Evolutionary conservation across 2,797 vertebrate species (phyloP).

Genomic region (Aplochiton taeniatus): DNA sequence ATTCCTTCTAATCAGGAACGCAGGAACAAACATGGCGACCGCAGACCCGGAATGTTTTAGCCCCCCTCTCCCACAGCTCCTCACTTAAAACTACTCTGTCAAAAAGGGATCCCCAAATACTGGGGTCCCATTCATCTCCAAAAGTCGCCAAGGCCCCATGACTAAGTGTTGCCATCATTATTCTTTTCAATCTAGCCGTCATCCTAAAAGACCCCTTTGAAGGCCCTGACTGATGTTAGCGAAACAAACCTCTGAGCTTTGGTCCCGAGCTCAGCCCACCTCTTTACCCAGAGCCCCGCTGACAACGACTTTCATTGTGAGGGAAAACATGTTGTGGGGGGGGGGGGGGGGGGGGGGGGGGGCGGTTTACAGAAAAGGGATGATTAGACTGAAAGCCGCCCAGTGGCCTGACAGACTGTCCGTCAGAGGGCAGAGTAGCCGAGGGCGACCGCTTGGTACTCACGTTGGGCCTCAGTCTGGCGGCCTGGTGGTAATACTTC

Average conservation of each 20-base stretch:
- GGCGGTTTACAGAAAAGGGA: slow-evolving; percentile 3
- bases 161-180: slow-evolving; percentile 64
- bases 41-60: slow-evolving; percentile 46
- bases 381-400: slow-evolving; percentile 37
- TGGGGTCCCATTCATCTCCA: slow-evolving; percentile 50
- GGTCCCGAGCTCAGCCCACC: slow-evolving; percentile 31
- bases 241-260: slow-evolving; percentile 61
- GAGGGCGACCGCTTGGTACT: slow-evolving; percentile 70
- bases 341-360: slow-evolving; percentile 19
- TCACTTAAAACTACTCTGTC: slow-evolving; percentile 37
- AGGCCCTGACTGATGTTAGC: slow-evolving; percentile 65
- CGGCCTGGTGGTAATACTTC: slow-evolving; percentile 93
- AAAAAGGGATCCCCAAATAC: slow-evolving; percentile 29
- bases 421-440: slow-evolving; percentile 47
- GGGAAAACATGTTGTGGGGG: slow-evolving; percentile 27
- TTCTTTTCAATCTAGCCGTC: slow-evolving; percentile 50
- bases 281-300: slow-evolving; percentile 25
- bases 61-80: slow-evolving; percentile 22
- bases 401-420: slow-evolving; percentile 36
- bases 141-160: slow-evolving; percentile 41
- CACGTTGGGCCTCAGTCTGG: slow-evolving; percentile 92
- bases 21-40: slow-evolving; percentile 55
- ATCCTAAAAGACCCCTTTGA: slow-evolving; percentile 55
- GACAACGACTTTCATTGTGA: slow-evolving; percentile 57
- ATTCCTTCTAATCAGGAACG: slow-evolving; percentile 49